Evolutionary conservation across 1,140 invertebrate species (phyloP), one percentile per base, ranked within the genome.

Genomic region (Diachasma alloeum): DNA sequence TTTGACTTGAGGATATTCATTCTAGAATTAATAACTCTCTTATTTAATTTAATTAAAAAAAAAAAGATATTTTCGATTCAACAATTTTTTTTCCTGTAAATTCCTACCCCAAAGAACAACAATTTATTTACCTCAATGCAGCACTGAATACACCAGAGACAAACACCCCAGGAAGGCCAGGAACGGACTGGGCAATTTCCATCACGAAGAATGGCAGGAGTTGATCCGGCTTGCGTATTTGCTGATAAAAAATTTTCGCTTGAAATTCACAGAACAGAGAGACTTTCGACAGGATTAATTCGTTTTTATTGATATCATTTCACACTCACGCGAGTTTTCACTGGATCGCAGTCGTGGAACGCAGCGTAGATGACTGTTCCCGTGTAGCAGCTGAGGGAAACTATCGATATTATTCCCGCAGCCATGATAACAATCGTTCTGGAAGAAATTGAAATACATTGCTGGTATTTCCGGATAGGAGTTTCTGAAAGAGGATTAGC

Each of bases 321-420:
- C 2, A 19, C n/a, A 72, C 74, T 87, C 84, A 91, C 91, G 81
- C 92, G 91, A 0, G 91, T 92, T 4, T 88, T 88, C 2, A 96
- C 86, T 0, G 95, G 95, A 87, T 97, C 95, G 85, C 95, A 96
- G 19, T 92, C 90, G 19, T 93, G 90, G 85, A 95, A 96, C 0
- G 93, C 92, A 0, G 94, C 95, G 83, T 94, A 96, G n/a, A 95
- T 92, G 0, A 96, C 92, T 9, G 96, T 89, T 0, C 96, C 96
- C 22, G 92, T 94, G 79, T 93, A 94, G 80, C 92, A 93, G 82
- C 93, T 93, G 63, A 93, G 89, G 0, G 91, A 92, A 0, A 93
- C 90, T 3, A 94, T 91, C 75, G 86, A 90, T 9, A 92, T 89
- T 42, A 94, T 91, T 0, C 93, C 91, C 22, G 91, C 15, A 0